Percentiles rank a stretch among this genome's conserved stretches.
Evolutionary conservation across 2,888 invertebrate genomes (phyloP).

Genomic region (Eustalomyia histrio): DNA sequence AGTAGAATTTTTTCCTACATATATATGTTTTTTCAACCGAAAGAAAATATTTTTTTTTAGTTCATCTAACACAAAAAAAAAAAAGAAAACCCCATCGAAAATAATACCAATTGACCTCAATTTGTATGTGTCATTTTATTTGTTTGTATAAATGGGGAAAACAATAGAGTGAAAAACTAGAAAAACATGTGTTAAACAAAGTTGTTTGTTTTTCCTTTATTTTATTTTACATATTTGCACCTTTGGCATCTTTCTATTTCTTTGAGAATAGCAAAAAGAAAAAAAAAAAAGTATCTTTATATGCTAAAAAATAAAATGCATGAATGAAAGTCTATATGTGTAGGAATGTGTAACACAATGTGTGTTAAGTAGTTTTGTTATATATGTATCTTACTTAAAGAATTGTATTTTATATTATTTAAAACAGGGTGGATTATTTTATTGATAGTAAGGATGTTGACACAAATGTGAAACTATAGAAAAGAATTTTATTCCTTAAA

Average conservation of each 20-base stretch:
- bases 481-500: too few relatives aligned
- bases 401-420: neutral
- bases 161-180: slow-evolving; percentile 1
- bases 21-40: neutral
- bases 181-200: slow-evolving; percentile 47
- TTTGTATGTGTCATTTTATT: slow-evolving; percentile 57
- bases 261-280: slow-evolving; percentile 42
- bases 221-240: slow-evolving; percentile 31
- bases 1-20: neutral
- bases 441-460: too few relatives aligned
- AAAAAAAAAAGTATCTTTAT: slow-evolving; percentile 16
- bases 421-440: neutral
- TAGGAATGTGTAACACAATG: slow-evolving; percentile 20
- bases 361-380: slow-evolving; percentile 52
- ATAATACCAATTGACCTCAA: slow-evolving; percentile 61
- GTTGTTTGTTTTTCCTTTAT: slow-evolving; percentile 27
- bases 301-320: neutral
- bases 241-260: slow-evolving; percentile 57
- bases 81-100: slow-evolving; percentile 34
- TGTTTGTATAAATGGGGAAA: slow-evolving; percentile 18
- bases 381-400: neutral
- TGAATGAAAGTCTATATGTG: slow-evolving; percentile 17
- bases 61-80: neutral
- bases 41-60: slow-evolving; percentile 16
- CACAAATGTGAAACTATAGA: too few relatives aligned